Base-by-base conservation (phyloP, 2,113 vertebrate genomes). In the Cervus canadensis region DNA sequence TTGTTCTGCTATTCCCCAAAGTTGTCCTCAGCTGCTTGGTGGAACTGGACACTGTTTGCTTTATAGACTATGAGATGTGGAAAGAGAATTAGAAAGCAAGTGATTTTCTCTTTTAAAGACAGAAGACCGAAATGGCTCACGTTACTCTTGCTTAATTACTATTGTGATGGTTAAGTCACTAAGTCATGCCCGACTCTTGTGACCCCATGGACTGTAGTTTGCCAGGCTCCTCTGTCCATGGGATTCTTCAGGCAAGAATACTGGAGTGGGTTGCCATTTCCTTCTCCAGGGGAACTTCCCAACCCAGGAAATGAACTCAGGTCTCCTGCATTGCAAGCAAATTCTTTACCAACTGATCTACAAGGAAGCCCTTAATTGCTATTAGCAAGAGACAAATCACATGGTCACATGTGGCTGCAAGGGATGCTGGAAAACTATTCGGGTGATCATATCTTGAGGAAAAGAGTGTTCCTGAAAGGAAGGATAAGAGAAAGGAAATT, bases 71-170 rank as follows among this genome's bases (percentile, higher is more conserved):
- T 56, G 36, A 60, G 19, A 86, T 54, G 30, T 67, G n/a, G 10
- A 5, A 86, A 83, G n/a, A 81, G 59, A 89, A 89, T 4, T 16
- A 30, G 12, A 64, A 78, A 33, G 62, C 15, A 83, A 83, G 12
- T 30, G 15, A 45, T 67, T 83, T 74, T 87, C 36, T 64, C 28
- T 89, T 91, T 82, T 87, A 52, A 87, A 94, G 54, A 83, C 7
- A 6, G 7, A 56, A 56, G 12, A 14, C 52, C 83, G 13, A 79
- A 33, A 19, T 40, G 78, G 17, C 2, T 57, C 36, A 36, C 0
- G 2, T 87, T 60, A 82, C 4, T 92, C 19, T 28, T 92, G 23
- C 21, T 83, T 45, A n/a, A 54, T 36, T 52, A 40, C 17, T 23
- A 36, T 71, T 36, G n/a, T 71, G n/a, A 71, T n/a, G 9, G 67